These are phyloP conservation scores for Osmoderma eremita DNA, from an alignment of 2,888 invertebrate genomes.

Conservation along the genomic window DNA sequence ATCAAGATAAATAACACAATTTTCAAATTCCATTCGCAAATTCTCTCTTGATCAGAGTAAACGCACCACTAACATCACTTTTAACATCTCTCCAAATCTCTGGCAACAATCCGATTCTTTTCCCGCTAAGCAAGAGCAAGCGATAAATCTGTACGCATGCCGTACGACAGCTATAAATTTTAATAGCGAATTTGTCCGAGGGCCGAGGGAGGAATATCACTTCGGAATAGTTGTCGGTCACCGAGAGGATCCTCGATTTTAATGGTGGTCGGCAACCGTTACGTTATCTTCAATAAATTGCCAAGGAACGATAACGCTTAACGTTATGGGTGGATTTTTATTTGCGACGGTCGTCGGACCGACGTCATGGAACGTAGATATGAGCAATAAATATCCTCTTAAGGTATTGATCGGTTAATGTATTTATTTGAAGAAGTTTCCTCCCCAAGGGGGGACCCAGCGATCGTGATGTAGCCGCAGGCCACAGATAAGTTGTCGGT, in stretches of 20 bases:
- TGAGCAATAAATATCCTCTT: conserved; percentile 32
- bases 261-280: conserved; percentile 40
- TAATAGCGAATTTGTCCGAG: conserved; percentile 29
- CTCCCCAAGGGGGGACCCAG: neutral
- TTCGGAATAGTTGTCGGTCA: conserved; percentile 26
- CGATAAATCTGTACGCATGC: conserved; percentile 3
- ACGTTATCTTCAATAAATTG: conserved; percentile 48
- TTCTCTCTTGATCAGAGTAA: too few relatives aligned
- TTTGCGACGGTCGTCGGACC: conserved; percentile 36
- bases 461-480: too few relatives aligned
- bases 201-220: neutral
- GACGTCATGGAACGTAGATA: conserved; percentile 32
- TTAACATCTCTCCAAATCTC: too few relatives aligned
- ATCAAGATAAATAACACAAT: too few relatives aligned
- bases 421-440: conserved; percentile 24
- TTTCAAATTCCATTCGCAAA: too few relatives aligned
- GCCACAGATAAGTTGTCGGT: too few relatives aligned
- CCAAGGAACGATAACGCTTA: conserved; percentile 48
- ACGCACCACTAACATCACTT: too few relatives aligned
- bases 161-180: conserved; percentile 17
- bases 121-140: neutral
- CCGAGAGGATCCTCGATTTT: conserved; percentile 21
- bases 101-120: too few relatives aligned
- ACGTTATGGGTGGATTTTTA: conserved; percentile 49
- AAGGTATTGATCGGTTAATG: conserved; percentile 29